Evolutionary conservation across 1,140 invertebrate genomes (phyloP), one percentile per base, ranked within the genome.

Genomic region (Neodiprion fabricii): DNA sequence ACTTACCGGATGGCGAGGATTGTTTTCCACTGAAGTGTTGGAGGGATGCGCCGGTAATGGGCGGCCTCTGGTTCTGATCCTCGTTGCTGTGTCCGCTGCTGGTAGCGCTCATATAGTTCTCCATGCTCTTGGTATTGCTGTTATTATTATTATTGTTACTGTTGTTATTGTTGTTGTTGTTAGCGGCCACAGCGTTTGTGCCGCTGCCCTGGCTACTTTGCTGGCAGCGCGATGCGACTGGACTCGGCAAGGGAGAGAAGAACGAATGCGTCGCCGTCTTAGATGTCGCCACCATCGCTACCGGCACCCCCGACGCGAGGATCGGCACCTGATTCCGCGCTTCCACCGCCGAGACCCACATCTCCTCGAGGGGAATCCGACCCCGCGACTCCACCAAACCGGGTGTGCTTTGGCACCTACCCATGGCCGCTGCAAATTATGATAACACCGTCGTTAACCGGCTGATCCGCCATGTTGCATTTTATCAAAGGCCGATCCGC

Each of bases 401-500:
- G 21, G 98, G 97, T 48, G 97, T 98, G 76, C 97, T 98, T 85
- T 96, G 95, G 87, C 97, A 97, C 78, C 97, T 92, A 79, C 96
- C 95, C 93, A 98, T 95, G 74, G 96, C 95, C 87, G 95, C 96
- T 98, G 90, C 76, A 91, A 91, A 40, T 40, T 40, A 40, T 40
- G 28, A 40, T 40, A 40, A 40, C 28, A 40, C 28, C 28, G 85
- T 76, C 53, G 65, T 71, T 14, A 65, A 17, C 17, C 17, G 17
- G 61, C 61, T 65, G 61, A 65, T 14, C 17, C 17, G 12, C 28
- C 28, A 40, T 40, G 28, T 40, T 40, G 28, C 28, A 40, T 40
- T 40, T 40, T 40, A 40, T 40, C 28, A 40, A 40, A 40, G 5
- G 28, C 28, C 28, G 28, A 40, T 40, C 28, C 28, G 28, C 28